Conservation (phyloP, 92 coral and sea anemone species). For the Bergia sp. region DNA sequence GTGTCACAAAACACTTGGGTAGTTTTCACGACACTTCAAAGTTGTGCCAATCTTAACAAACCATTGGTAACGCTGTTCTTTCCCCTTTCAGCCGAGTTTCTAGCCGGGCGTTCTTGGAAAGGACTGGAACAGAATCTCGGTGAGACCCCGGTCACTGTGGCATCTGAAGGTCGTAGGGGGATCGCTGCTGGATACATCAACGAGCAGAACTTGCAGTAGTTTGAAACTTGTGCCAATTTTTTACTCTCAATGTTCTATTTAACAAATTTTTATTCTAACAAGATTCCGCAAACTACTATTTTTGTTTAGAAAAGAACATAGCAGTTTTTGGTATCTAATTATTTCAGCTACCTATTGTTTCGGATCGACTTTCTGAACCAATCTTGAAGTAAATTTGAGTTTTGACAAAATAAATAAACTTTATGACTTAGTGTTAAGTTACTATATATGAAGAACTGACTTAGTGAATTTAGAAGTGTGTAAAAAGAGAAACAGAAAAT, state of each 20-base stretch:
- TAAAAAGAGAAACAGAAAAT: background rate
- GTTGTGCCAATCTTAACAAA: background rate
- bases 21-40: too few relatives aligned
- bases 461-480: too few relatives aligned
- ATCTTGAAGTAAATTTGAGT: background rate
- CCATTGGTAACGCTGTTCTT: background rate
- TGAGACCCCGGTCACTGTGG: conserved; percentile 73
- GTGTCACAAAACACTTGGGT: too few relatives aligned
- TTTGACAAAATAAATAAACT: background rate
- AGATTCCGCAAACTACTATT: background rate
- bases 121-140: conserved; percentile 87
- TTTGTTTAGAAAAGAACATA: background rate
- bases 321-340: too few relatives aligned
- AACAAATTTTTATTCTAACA: background rate
- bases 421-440: background rate
- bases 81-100: conserved; percentile 77
- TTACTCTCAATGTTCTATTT: too few relatives aligned
- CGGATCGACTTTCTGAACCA: background rate
- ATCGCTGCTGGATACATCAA: conserved; percentile 88
- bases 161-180: conserved; percentile 82
- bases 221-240: background rate
- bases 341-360: too few relatives aligned
- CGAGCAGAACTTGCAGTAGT: conserved; percentile 44
- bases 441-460: background rate
- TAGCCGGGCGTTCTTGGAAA: conserved; percentile 86